phyloP scores from a whole-genome alignment of 2,888 invertebrate species.

The Hydraecia micacea region DNA sequence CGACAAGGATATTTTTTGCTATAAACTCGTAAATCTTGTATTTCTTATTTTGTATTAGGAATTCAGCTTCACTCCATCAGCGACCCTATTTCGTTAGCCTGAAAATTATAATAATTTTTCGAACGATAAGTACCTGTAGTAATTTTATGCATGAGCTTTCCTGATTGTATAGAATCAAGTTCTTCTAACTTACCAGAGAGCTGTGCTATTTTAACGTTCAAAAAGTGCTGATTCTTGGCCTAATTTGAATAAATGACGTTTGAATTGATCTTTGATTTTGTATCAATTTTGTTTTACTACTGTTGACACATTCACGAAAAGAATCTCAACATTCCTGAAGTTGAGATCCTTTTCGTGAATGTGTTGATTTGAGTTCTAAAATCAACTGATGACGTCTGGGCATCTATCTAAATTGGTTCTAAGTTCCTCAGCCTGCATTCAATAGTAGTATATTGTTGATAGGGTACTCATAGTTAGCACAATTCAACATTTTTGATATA shows the following conservation, averaged over 20 bases:
- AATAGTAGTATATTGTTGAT: constrained; percentile 22
- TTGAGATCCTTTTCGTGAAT: neutral
- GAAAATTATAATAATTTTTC: neutral
- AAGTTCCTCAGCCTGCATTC: constrained; percentile 28
- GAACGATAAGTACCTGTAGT: no score
- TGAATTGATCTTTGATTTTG: neutral
- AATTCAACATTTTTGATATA: neutral
- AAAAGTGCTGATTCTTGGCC: neutral
- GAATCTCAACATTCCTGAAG: no score
- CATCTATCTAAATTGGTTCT: constrained; percentile 31
- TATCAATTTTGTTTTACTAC: no score
- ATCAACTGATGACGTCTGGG: constrained; percentile 28
- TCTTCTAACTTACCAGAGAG: no score
- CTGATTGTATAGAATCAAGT: no score
- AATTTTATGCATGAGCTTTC: no score
- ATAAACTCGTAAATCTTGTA: neutral
- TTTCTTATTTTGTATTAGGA: neutral
- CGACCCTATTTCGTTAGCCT: neutral
- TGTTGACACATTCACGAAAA: no score
- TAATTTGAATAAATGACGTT: neutral
- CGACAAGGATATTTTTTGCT: constrained; percentile 4
- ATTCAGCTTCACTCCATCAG: neutral
- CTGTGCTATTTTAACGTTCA: neutral
- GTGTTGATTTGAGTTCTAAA: constrained; percentile 16
- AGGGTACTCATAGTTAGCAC: constrained; percentile 24